Percentiles rank a stretch among this genome's conserved stretches.
phyloP scores from a whole-genome alignment of 2,797 vertebrate species.

The Setipinna tenuifilis region DNA sequence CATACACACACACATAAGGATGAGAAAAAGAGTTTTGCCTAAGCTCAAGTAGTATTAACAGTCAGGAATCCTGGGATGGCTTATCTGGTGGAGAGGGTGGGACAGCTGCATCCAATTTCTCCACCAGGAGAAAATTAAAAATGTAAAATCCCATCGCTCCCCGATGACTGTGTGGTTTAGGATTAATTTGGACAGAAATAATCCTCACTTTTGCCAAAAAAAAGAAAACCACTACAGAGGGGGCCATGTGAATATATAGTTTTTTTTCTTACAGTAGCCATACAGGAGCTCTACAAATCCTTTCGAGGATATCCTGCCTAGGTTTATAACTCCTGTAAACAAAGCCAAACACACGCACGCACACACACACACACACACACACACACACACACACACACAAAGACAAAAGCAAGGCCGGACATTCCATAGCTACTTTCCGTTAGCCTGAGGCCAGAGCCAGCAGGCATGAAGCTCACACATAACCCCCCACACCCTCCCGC shows the following conservation, averaged over 20 bases:
- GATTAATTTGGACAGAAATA: slow-evolving; percentile 58
- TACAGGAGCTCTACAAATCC: slow-evolving; percentile 49
- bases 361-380: too few species aligned
- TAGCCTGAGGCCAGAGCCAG: background rate
- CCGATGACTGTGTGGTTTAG: slow-evolving; percentile 59
- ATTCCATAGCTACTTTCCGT: background rate
- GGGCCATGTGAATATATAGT: background rate
- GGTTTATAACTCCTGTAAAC: slow-evolving; percentile 52
- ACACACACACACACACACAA: background rate
- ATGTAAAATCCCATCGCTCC: slow-evolving; percentile 52
- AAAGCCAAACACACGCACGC: background rate
- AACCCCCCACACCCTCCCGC: background rate
- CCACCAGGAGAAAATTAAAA: slow-evolving; percentile 57
- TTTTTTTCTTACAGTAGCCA: slow-evolving; percentile 29
- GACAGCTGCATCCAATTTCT: slow-evolving; percentile 50
- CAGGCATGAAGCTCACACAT: background rate
- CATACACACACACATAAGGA: background rate
- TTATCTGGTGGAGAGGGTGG: slow-evolving; percentile 23
- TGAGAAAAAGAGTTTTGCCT: background rate
- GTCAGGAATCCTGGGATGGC: background rate
- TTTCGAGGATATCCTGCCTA: slow-evolving; percentile 68
- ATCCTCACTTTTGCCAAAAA: slow-evolving; percentile 45
- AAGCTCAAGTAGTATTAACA: slow-evolving; percentile 6
- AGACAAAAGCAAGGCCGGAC: slow-evolving; percentile 24
- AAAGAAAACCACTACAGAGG: slow-evolving; percentile 31